phyloP scores from a whole-genome alignment of 2,797 vertebrate species.

The Tokudaia muenninki region DNA sequence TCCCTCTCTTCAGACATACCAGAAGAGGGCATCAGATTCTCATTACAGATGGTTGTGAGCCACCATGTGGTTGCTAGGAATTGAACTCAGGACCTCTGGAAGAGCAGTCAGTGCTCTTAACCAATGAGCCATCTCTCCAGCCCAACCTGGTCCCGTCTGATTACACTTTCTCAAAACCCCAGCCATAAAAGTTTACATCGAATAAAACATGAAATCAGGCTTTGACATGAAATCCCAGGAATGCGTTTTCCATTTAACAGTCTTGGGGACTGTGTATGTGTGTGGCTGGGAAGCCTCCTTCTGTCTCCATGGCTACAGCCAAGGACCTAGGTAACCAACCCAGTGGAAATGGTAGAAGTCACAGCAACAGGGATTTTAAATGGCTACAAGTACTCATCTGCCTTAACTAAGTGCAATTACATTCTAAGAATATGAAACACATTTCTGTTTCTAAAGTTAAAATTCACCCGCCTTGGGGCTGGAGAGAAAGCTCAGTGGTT shows the following conservation, averaged over 20 bases:
- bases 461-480: neutral
- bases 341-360: neutral
- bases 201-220: neutral
- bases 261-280: neutral
- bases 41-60: too few relatives aligned
- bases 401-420: neutral
- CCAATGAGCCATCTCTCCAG: too few relatives aligned
- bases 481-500: neutral
- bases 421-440: neutral
- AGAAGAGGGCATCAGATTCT: too few relatives aligned
- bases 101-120: too few relatives aligned
- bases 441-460: conserved; percentile 14
- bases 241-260: neutral
- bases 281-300: too few relatives aligned
- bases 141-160: neutral
- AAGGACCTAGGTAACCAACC: neutral
- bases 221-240: neutral
- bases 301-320: neutral
- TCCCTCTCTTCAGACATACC: too few relatives aligned
- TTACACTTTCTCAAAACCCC: neutral
- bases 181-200: neutral
- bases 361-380: neutral
- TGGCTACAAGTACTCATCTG: too few relatives aligned
- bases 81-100: too few relatives aligned
- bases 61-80: too few relatives aligned